Base-by-base conservation (phyloP, 1,140 invertebrate genomes). In the Asobara japonica region DNA sequence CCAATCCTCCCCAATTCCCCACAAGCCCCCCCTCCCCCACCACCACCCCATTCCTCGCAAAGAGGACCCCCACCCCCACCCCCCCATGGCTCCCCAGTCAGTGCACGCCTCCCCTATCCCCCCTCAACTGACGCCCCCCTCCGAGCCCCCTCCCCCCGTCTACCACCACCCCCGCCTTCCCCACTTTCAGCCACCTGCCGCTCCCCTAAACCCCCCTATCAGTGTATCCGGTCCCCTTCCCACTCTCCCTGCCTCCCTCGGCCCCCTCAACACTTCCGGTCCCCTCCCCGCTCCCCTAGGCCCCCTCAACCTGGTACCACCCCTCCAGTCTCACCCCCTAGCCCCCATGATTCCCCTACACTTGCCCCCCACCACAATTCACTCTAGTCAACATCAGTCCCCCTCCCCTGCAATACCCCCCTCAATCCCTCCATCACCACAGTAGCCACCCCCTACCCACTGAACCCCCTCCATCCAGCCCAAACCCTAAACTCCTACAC, bases 311-410 rank as follows among this genome's bases (percentile, higher is more conserved):
- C 78, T 8, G 36, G 76, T 3, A n/a, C 79, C 83, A 62, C 82
- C 71, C 76, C 81, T 10, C 72, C 79, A 27, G 68, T 76, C 4
- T 71, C 73, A 13, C 79, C 75, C 83, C 13, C 65, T 84, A 16
- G 69, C 79, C 11, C 82, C 83, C 2, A 81, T 85, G 62, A 84
- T 86, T 27, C 80, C 79, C 7, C 77, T 82, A 16, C 84, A 84
- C 30, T 25, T 83, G 13, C 80, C 83, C 3, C 74, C 83, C 7
- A 85, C 76, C 73, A 84, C 81, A 62, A 80, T 83, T 74, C 82
- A 84, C 82, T 86, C 84, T 85, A 85, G 83, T 86, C 85, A 86
- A 74, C 84, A 85, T 56, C 78, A 71, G 77, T 77, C 16, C 80
- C 75, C 25, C 76, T 77, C 76, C 78, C 27, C n/a, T n/a, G n/a